Evolutionary conservation across 2,113 vertebrate species (phyloP).

Genomic region (Xenus cinereus): DNA sequence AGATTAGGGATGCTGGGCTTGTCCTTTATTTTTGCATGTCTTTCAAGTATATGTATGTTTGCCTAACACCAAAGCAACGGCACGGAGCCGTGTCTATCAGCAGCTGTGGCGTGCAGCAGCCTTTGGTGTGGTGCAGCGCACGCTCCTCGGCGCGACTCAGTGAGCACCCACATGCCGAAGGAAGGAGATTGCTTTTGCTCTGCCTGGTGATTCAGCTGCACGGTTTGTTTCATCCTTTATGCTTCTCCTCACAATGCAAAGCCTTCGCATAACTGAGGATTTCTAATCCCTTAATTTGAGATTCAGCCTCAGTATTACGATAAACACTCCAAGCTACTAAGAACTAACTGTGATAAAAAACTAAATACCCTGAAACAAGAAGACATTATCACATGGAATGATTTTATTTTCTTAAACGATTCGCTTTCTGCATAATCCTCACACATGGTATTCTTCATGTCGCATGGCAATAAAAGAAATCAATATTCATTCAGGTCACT

Average conservation of each 20-base stretch:
- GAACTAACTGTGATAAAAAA: background rate
- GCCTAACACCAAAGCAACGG: fast-evolving
- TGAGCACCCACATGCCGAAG: fast-evolving
- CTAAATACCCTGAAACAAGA: background rate
- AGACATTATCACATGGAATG: background rate
- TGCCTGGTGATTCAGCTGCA: background rate
- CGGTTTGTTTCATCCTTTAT: background rate
- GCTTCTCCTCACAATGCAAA: background rate
- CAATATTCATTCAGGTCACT: background rate
- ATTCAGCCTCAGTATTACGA: background rate
- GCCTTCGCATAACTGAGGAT: background rate
- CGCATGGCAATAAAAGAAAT: background rate
- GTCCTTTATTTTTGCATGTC: background rate
- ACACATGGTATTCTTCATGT: fast-evolving
- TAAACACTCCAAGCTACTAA: background rate
- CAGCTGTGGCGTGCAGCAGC: background rate
- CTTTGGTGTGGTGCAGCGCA: background rate
- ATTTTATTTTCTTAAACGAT: background rate
- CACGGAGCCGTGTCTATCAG: background rate
- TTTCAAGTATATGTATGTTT: background rate
- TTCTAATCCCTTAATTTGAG: constrained; percentile 18
- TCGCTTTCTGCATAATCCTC: background rate
- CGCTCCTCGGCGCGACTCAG: fast-evolving
- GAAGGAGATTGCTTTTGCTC: background rate
- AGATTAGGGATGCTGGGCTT: background rate